phyloP scores from a whole-genome alignment of 1,140 invertebrate genomes.

The Bombus confusus region DNA sequence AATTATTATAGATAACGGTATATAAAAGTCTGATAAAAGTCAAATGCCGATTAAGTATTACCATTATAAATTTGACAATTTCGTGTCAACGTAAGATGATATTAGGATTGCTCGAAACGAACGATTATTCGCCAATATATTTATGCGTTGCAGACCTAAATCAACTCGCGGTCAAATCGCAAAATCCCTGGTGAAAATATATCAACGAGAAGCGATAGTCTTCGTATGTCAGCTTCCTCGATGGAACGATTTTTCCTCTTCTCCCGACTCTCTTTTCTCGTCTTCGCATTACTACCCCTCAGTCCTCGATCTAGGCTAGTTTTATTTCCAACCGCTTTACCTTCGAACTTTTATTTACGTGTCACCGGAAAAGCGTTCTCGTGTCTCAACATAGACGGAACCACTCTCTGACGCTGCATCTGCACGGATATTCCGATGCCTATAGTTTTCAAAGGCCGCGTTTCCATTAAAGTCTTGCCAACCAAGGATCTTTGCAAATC shows the following conservation, averaged over 20 bases:
- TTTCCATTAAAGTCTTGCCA: conserved; percentile 68
- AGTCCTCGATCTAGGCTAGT: conserved; percentile 14
- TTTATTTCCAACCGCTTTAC: conserved; percentile 47
- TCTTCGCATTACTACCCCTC: background rate
- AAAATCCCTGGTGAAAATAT: background rate
- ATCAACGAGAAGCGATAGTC: conserved; percentile 1
- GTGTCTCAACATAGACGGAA: conserved; percentile 45
- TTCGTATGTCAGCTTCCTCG: conserved; percentile 4
- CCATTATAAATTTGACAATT: background rate
- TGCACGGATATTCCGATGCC: conserved; percentile 39
- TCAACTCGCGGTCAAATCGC: background rate
- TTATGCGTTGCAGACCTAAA: too few species aligned
- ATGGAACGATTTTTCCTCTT: background rate
- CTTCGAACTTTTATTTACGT: conserved; percentile 50
- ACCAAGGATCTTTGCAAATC: conserved; percentile 62
- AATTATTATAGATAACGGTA: background rate
- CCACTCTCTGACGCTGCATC: conserved; percentile 24
- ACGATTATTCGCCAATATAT: background rate
- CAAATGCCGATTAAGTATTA: background rate
- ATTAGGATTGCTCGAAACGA: background rate
- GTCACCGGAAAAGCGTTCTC: conserved; percentile 57
- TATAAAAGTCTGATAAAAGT: conserved; percentile 19
- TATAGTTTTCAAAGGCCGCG: background rate
- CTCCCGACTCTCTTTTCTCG: background rate
- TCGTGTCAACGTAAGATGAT: background rate